A percentile compares a stretch with the other conserved stretches of the same genome.
Conservation (phyloP, 2,888 invertebrate genomes). For the Lamellibrachia columna region DNA sequence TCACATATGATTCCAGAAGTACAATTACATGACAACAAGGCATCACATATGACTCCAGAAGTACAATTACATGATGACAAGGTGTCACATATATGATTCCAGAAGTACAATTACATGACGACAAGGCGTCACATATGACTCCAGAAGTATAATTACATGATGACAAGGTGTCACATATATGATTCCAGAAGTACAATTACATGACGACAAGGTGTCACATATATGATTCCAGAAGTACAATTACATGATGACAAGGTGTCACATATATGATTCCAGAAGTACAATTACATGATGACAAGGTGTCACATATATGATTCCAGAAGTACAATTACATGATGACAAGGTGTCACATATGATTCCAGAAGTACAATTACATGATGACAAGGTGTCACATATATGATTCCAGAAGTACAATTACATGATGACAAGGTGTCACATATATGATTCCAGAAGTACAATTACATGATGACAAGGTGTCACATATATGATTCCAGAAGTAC, state of each 20-base stretch:
- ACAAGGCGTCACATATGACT: background rate
- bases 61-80: background rate
- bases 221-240: background rate
- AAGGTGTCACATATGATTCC: background rate
- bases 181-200: background rate
- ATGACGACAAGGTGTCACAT: background rate
- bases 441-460: background rate
- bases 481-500: no score
- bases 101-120: background rate
- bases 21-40: background rate
- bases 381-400: background rate
- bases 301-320: background rate
- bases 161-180: background rate
- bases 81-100: background rate
- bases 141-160: background rate
- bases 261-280: no score
- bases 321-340: background rate
- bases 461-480: background rate
- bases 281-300: background rate
- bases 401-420: background rate
- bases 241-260: background rate
- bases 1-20: background rate
- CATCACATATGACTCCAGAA: background rate
- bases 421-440: background rate
- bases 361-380: background rate